Conservation (phyloP, 1,140 invertebrate species). For the Brachionus paranguensis region DNA sequence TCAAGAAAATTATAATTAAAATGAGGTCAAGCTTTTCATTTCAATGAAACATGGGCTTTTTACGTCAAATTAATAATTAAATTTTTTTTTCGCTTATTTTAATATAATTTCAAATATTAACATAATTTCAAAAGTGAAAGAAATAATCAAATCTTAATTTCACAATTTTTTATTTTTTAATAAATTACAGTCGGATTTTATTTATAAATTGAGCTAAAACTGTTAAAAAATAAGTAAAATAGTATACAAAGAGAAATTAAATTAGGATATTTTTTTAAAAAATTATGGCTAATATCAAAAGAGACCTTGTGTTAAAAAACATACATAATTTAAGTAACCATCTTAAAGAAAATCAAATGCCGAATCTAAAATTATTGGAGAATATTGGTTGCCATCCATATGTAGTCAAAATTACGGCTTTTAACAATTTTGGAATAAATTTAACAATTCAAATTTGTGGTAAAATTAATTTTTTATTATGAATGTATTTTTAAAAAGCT, state of each 20-base stretch:
- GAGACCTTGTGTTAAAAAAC: not conserved
- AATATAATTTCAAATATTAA: not conserved
- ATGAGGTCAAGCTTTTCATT: too few species aligned
- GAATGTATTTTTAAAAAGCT: not conserved
- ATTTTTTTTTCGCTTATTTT: not conserved
- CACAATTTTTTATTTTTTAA: not conserved
- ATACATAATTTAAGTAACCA: not conserved
- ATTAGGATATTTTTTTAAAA: not conserved
- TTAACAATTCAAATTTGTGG: constrained; percentile 8
- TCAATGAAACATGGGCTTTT: too few species aligned
- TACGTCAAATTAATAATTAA: too few species aligned
- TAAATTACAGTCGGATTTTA: not conserved
- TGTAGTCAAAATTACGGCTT: not conserved
- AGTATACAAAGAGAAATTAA: not conserved
- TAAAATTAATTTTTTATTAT: not conserved
- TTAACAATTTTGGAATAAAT: not conserved
- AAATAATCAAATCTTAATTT: not conserved
- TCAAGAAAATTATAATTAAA: too few species aligned
- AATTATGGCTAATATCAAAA: not conserved
- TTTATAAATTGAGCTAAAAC: not conserved
- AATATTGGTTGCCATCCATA: not conserved
- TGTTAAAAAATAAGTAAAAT: not conserved
- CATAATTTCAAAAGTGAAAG: not conserved
- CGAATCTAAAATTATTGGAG: not conserved
- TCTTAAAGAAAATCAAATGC: not conserved